Percentiles rank a stretch among this genome's conserved stretches.
Evolutionary conservation across 2,888 invertebrate species (phyloP).

Genomic region (Oscheius myriophilus): DNA sequence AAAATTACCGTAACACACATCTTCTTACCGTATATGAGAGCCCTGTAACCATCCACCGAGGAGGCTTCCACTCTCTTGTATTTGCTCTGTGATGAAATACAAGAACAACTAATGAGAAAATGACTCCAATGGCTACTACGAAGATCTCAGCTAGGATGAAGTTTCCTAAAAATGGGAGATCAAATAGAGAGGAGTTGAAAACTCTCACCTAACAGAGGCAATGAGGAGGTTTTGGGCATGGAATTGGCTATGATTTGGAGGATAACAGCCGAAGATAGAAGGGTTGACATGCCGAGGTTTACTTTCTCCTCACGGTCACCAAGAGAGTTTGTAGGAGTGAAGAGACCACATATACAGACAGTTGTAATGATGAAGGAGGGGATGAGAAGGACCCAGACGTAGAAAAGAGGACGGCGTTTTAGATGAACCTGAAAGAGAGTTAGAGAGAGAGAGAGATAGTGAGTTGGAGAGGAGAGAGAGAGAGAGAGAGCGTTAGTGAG

Average conservation of each 20-base stretch:
- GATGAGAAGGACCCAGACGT: constrained; percentile 56
- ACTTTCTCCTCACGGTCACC: constrained; percentile 55
- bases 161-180: constrained; percentile 44
- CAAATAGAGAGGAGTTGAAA: neutral
- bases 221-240: constrained; percentile 56
- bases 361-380: constrained; percentile 57
- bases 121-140: constrained; percentile 53
- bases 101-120: constrained; percentile 45
- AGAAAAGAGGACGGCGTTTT: constrained; percentile 47
- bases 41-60: neutral
- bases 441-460: too few species aligned
- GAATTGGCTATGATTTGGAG: constrained; percentile 57
- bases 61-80: constrained; percentile 31
- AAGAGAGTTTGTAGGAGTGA: constrained; percentile 50
- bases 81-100: constrained; percentile 49
- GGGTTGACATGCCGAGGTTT: constrained; percentile 54
- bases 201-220: constrained; percentile 48
- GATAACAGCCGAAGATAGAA: constrained; percentile 57
- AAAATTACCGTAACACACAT: too few species aligned
- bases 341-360: constrained; percentile 52
- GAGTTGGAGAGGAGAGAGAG: too few species aligned
- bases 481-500: too few species aligned
- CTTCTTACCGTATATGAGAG: neutral
- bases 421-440: constrained; percentile 30
- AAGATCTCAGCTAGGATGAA: constrained; percentile 61